These are phyloP conservation scores for Azemiops feae DNA, from an alignment of 2,113 vertebrate genomes.

Conservation along the genomic window DNA sequence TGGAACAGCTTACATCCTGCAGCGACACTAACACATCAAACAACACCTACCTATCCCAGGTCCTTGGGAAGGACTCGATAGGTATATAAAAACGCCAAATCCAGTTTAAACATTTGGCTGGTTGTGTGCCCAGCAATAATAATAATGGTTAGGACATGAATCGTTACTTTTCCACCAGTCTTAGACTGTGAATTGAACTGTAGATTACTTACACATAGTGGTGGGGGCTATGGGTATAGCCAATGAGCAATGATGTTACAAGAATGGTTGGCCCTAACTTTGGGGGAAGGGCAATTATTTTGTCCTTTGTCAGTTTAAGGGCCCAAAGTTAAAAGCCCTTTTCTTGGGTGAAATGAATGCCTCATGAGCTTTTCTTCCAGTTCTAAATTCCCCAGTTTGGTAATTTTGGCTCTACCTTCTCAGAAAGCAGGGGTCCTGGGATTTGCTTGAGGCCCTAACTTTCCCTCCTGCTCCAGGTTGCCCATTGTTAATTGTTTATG, in stretches of 20 bases:
- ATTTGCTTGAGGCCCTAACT: not conserved
- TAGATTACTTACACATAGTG: not conserved
- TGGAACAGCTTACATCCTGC: not conserved
- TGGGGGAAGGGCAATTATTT: not conserved
- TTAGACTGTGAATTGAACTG: not conserved
- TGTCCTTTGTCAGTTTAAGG: not conserved
- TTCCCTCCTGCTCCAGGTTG: not conserved
- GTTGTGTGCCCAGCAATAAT: not conserved
- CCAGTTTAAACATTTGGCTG: not conserved
- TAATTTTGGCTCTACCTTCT: not conserved
- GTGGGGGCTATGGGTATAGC: not conserved
- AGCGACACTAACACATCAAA: not conserved
- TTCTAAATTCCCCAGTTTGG: not conserved
- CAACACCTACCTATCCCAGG: not conserved
- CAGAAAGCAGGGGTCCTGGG: not conserved
- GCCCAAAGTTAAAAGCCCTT: not conserved
- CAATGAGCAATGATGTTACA: not conserved
- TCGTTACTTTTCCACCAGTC: not conserved
- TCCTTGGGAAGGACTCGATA: not conserved
- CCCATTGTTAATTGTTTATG: not conserved
- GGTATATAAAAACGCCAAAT: not conserved
- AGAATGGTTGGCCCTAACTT: not conserved
- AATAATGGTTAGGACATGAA: not conserved
- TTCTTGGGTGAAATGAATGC: not conserved
- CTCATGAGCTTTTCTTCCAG: not conserved